Evolutionary conservation across 2,113 vertebrate genomes (phyloP), one percentile per base, ranked within the genome.

Genomic region (Chloropsis cyanopogon): DNA sequence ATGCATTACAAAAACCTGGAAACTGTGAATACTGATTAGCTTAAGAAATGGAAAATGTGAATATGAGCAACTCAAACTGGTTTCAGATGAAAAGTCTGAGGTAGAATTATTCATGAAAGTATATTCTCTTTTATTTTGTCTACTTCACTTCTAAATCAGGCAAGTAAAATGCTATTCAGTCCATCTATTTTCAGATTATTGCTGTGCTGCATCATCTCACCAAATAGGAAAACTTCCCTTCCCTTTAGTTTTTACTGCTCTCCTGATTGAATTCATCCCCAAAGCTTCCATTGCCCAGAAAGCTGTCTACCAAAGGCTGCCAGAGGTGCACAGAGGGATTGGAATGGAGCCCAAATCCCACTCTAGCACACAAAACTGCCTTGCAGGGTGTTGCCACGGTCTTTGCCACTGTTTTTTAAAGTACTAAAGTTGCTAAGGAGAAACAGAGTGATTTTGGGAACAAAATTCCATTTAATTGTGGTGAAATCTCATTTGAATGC

Each of bases 21-120:
- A 77, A 75, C 64, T 82, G 47, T 78, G 69, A 92, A 79, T 71
- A 64, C 18, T 68, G 73, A 91, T 93, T 87, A 87, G n/a, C 19
- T 92, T 90, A 82, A 84, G 79, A 90, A 93, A 90, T 25, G 71
- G 92, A 96, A 97, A 93, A 95, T 56, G 28, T 95, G 82, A 90
- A 73, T 35, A 77, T 28, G 64, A 92, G 60, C 64, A 86, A 69
- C 35, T 88, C 71, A 88, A 88, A 97, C 52, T 25, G 61, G 50
- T 90, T 97, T 95, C 87, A 94, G 54, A 66, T 92, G 79, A 96
- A 59, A 93, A 86, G 39, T 82, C 84, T 82, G 86, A 85, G 66
- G 49, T 49, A 69, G 78, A 66, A 59, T 93, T 91, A 69, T 77
- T 82, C 50, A 70, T 82, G 41, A 77, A 91, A 92, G 33, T 90